Evolutionary conservation across 1,140 invertebrate species (phyloP), one percentile per base, ranked within the genome.

Genomic region (Hestina assimilis): DNA sequence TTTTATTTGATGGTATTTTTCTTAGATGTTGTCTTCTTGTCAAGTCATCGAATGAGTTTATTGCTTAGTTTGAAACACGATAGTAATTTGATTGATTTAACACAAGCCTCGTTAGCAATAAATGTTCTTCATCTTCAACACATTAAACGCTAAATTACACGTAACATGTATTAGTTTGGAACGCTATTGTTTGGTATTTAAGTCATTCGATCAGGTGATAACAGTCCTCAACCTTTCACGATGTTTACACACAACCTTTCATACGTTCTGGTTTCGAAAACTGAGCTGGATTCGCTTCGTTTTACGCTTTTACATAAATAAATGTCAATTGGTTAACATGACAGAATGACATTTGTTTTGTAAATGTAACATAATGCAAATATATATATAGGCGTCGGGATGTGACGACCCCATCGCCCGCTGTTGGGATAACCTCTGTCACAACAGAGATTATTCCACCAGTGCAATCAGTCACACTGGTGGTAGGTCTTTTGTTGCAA

Each of bases 221-320:
- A 65, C 59, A 59, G 54, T 68, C 71, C 55, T 62, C 72, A 79
- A 87, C 83, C 81, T 87, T 82, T 87, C 83, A 87, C 83, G 81
- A 87, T 77, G 76, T 73, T 71, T 69, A 63, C 64, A 61, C 64
- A 66, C 61, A 67, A 69, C 66, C 69, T 64, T 66, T 66, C 64
- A 69, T 64, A 72, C 56, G 58, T 63, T 60, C 42, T 50, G 17
- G 26, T 56, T 63, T 60, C 29, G 52, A 35, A 42, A 54, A 57
- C 19, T 43, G 61, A 33, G 47, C 51, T 53, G 50, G 54, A 59
- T 63, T 56, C 38, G 59, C 50, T 47, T 41, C 53, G 54, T 41
- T 53, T n/a, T 51, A 50, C 28, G 47, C 47, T 48, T 59, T 23
- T 62, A 56, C 41, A 52, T 62, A 59, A 57, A 63, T 58, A 66